These are phyloP conservation scores for Spongia lamella DNA, from an alignment of 37 sponge, comb jelly and placozoan genomes.

Conservation along the genomic window DNA sequence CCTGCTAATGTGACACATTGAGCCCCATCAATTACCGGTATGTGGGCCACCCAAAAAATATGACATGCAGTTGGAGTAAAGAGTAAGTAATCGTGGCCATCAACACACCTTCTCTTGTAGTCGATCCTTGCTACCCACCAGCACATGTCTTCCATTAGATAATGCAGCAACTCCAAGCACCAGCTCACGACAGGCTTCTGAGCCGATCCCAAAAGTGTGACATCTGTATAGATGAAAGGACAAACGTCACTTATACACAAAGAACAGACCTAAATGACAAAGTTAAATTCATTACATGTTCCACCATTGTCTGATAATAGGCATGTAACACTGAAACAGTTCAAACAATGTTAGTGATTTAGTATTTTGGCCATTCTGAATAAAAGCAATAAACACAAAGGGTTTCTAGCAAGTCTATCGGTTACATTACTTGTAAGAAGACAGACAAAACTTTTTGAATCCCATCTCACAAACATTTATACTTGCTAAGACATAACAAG, in stretches of 20 bases:
- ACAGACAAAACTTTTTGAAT: not conserved
- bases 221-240: no score
- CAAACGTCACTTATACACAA: no score
- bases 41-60: no score
- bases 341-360: constrained; percentile 11
- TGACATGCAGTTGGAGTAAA: no score
- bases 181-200: constrained; percentile 52
- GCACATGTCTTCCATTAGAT: constrained; percentile 47
- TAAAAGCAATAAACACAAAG: not conserved
- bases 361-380: not conserved
- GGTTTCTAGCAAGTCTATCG: not conserved
- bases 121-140: constrained; percentile 28
- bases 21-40: no score
- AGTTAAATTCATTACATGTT: no score
- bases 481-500: no score
- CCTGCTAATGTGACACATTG: not conserved
- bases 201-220: constrained; percentile 77
- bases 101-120: constrained; percentile 47
- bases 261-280: no score
- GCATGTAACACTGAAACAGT: no score
- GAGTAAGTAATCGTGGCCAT: not conserved
- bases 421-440: not conserved
- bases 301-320: no score
- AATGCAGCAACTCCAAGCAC: constrained; percentile 57
- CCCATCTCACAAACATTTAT: not conserved